Base-by-base conservation (phyloP, 2,888 invertebrate genomes). In the Micropterix aruncella region DNA sequence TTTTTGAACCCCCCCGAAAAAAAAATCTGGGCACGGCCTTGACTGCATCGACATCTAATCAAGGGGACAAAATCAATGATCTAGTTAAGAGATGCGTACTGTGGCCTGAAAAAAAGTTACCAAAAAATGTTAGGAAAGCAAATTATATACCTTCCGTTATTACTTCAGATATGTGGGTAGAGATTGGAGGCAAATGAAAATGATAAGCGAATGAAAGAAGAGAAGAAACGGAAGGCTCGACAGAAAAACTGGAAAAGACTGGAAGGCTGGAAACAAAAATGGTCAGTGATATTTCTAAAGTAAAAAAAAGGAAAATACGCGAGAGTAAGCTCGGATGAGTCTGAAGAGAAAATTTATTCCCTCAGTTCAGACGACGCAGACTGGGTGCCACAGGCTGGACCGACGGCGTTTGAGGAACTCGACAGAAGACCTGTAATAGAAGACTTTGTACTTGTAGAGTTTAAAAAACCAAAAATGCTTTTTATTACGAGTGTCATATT, bases 121-220 rank as follows among this genome's bases (percentile, higher is more conserved):
- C 40, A 27, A 44, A 44, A 41, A 39, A 41, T 17, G 2, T 16
- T 12, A 44, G 18, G 19, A 40, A 19, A 40, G 3, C 18, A 17
- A 41, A 44, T 17, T 44, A 44, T 38, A 41, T 44, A 37, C 40
- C 44, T 19, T 44, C 44, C n/a, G 44, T 44, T 9, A 7, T 44
- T 40, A 44, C 44, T 36, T 44, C 44, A n/a, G 44, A 44, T 18
- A 44, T 19, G 19, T 44, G 44, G 44, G 17, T 41, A 17, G 27
- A 41, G 16, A 44, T 44, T 44, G 41, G 9, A 44, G 41, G 41
- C 44, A 44, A 44, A 44, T 18, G 38, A 44, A 44, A 43, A 43
- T 16, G 19, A 42, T 18, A 42, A 16, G n/a, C 9, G 5, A 39
- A 38, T 18, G 44, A 44, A 15, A 44, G 44, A 44, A 40, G 19